Evolutionary conservation across 2,888 invertebrate species (phyloP).

Genomic region (Acanthococcus lagerstroemiae): DNA sequence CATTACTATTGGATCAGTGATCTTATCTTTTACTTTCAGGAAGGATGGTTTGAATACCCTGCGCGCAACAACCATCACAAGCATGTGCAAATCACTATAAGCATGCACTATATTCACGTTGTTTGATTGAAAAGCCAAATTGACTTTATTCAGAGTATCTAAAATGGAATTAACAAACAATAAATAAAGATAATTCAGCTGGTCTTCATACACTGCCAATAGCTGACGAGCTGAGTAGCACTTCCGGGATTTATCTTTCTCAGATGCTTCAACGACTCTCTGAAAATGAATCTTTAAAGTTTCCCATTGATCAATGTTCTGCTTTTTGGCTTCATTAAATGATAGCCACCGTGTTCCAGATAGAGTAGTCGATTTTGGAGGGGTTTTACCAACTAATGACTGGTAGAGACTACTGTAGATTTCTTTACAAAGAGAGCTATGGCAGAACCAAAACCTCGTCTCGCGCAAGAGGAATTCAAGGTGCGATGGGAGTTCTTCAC

Average conservation of each 20-base stretch:
- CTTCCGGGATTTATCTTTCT: slow-evolving; percentile 22
- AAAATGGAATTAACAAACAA: slow-evolving; percentile 36
- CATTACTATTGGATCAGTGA: background rate
- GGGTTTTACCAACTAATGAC: slow-evolving; percentile 31
- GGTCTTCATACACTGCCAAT: slow-evolving; percentile 34
- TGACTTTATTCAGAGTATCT: slow-evolving; percentile 33
- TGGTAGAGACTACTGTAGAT: slow-evolving; percentile 34
- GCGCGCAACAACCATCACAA: slow-evolving; percentile 27
- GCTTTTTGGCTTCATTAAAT: slow-evolving; percentile 35
- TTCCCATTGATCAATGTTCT: slow-evolving; percentile 36
- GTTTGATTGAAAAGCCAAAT: slow-evolving; percentile 34
- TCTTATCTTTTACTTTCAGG: background rate
- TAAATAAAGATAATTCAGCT: slow-evolving; percentile 34
- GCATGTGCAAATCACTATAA: slow-evolving; percentile 31
- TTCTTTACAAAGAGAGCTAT: slow-evolving; percentile 34
- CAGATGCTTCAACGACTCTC: slow-evolving; percentile 25
- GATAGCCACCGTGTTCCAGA: slow-evolving; percentile 37
- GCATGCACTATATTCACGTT: slow-evolving; percentile 33
- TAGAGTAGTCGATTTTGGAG: slow-evolving; percentile 31
- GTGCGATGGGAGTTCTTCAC: slow-evolving; percentile 34
- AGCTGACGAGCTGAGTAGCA: slow-evolving; percentile 35
- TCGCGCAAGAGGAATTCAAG: slow-evolving; percentile 38
- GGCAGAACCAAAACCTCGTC: slow-evolving; percentile 37
- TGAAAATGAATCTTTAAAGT: slow-evolving; percentile 36
- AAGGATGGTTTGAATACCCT: slow-evolving; percentile 32